These are phyloP conservation scores for Hemiprocne comata DNA, from an alignment of 2,113 vertebrate species.

Conservation along the genomic window DNA sequence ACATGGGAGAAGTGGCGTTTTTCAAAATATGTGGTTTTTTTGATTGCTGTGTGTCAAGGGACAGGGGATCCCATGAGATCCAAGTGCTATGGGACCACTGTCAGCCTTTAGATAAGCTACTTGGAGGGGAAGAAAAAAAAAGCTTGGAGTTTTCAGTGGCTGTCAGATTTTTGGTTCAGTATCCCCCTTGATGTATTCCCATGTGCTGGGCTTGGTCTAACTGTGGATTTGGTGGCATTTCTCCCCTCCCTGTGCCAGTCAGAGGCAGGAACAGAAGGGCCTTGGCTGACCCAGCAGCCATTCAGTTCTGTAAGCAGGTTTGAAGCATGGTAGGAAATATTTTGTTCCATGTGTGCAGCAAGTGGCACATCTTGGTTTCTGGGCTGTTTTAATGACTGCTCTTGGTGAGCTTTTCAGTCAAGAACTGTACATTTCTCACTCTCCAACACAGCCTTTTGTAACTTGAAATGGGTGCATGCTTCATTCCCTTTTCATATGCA, in stretches of 20 bases:
- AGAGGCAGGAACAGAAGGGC: neutral
- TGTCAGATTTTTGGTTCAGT: neutral
- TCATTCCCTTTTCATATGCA: neutral
- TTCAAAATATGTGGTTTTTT: accelerated
- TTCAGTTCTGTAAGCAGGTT: accelerated
- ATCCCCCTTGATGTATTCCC: neutral
- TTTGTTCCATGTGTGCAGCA: neutral
- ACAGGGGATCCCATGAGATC: neutral
- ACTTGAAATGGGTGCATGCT: neutral
- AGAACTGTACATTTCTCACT: neutral
- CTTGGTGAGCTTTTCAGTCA: neutral
- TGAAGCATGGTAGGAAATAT: neutral
- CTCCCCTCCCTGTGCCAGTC: too few relatives aligned
- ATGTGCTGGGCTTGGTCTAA: accelerated
- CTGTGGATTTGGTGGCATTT: neutral
- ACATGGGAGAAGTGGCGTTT: neutral
- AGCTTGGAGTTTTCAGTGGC: neutral
- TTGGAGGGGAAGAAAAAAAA: neutral
- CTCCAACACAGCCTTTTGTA: neutral
- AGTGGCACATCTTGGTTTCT: neutral
- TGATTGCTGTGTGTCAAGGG: neutral
- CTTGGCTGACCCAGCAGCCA: accelerated
- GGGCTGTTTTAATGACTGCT: neutral
- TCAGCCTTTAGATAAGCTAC: neutral
- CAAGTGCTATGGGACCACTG: neutral